A percentile compares a stretch with the other conserved stretches of the same genome.
Conservation (phyloP, 2,113 vertebrate genomes). For the Gallinago media region DNA sequence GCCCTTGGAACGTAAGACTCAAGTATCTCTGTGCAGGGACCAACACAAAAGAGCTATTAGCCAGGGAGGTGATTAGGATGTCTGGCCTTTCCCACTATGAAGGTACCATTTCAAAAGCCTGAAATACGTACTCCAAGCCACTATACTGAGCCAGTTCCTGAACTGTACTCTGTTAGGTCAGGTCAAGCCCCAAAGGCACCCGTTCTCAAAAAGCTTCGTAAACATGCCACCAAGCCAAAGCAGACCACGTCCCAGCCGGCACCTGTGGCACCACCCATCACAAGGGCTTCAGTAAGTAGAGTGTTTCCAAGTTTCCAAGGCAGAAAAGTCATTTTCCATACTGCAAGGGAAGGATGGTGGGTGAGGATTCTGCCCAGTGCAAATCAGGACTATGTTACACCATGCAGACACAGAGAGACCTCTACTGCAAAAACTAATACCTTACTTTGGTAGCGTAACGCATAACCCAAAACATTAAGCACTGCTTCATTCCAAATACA, state of each 20-base stretch:
- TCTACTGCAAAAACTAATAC: not conserved
- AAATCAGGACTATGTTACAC: not conserved
- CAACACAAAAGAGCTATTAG: not conserved
- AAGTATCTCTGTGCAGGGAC: too few species aligned
- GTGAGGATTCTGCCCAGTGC: not conserved
- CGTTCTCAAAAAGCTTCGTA: not conserved
- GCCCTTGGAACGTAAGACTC: not conserved
- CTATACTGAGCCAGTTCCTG: not conserved
- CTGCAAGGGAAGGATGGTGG: too few species aligned
- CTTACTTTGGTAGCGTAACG: accelerated
- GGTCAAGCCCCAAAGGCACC: not conserved
- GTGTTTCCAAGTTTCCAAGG: not conserved
- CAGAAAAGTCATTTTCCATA: not conserved
- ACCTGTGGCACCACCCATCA: not conserved
- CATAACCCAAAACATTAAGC: not conserved
- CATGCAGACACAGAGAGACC: too few species aligned
- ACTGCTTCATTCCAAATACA: not conserved
- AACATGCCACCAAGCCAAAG: not conserved
- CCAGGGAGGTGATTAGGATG: not conserved
- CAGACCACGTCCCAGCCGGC: not conserved
- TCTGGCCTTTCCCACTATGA: too few species aligned
- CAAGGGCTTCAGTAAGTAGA: not conserved
- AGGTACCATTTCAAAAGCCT: not conserved
- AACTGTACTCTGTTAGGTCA: not conserved
- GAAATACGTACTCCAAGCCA: not conserved